Evolutionary conservation across 1,140 invertebrate species (phyloP).

Genomic region (Muscidifurax raptorellus): DNA sequence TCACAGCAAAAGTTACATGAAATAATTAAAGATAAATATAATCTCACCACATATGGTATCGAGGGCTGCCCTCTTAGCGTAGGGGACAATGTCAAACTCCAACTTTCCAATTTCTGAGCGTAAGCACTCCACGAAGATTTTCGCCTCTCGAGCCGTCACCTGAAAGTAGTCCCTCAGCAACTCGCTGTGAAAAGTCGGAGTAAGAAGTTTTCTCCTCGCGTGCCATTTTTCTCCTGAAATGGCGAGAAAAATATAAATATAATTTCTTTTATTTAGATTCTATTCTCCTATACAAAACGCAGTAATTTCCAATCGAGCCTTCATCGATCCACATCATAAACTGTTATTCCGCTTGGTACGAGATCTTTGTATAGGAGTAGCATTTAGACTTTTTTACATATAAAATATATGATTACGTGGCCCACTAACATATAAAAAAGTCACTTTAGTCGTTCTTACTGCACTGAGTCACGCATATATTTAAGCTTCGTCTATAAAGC

Average conservation of each 20-base stretch:
- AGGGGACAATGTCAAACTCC: conserved; percentile 79
- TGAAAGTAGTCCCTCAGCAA: conserved; percentile 83
- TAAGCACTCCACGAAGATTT: conserved; percentile 79
- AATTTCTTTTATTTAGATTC: too few relatives aligned
- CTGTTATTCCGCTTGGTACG: too few relatives aligned
- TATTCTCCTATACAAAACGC: too few relatives aligned
- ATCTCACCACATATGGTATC: conserved; percentile 82
- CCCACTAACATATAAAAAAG: too few relatives aligned
- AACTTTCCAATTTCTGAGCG: conserved; percentile 77
- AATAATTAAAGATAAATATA: neutral
- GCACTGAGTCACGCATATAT: too few relatives aligned
- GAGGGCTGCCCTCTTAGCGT: conserved; percentile 79
- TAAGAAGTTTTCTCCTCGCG: conserved; percentile 81
- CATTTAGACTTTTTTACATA: too few relatives aligned
- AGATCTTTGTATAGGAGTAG: too few relatives aligned
- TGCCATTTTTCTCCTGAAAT: conserved; percentile 82
- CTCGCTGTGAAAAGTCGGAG: conserved; percentile 86
- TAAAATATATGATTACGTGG: too few relatives aligned
- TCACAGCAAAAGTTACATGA: neutral
- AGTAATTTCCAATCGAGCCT: too few relatives aligned
- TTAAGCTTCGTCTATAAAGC: neutral
- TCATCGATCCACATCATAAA: too few relatives aligned
- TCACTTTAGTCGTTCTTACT: too few relatives aligned
- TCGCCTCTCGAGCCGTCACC: conserved; percentile 72
- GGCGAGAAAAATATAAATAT: too few relatives aligned